Evolutionary conservation across 2,797 vertebrate genomes (phyloP), one percentile per base, ranked within the genome.

Genomic region (Pipistrellus kuhlii): DNA sequence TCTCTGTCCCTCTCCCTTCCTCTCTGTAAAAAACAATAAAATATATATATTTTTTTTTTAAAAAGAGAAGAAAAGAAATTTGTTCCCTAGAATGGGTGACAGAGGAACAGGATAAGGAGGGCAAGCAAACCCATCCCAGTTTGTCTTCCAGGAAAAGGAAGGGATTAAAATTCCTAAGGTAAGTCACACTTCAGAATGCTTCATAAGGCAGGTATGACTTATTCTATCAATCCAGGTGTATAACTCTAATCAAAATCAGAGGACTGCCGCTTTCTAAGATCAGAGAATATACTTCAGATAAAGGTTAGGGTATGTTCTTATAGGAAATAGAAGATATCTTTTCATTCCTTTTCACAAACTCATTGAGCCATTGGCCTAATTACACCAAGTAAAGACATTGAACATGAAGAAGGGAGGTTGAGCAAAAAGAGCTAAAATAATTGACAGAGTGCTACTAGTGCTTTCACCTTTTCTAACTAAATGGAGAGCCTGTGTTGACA

Each of bases 391-490:
- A 85, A 77, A 88, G 73, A 85, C 20, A 27, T 6, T 71, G 51
- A 53, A 85, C 85, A 59, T 78, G 35, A 73, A 57, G 75, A 27
- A 51, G 8, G 14, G 8, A 55, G 21, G 20, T 64, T 71, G 85
- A 48, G n/a, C 14, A 41, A 78, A 72, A 83, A 44, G 53, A 94
- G 72, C 38, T 85, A 77, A 87, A 85, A 75, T 68, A 66, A 86
- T 76, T 91, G 62, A 73, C 48, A 80, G 55, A 66, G 68, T 80
- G 90, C 46, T 78, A 89, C 46, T 35, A 73, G 44, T 76, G 32
- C 68, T 94, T 80, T 91, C 83, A 53, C 76, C 62, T 53, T 93
- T 80, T 84, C 76, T 91, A 82, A 85, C 91, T 94, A 93, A 91
- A 87, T 57, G 57, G 84, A 94, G 46, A 92, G 46, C 41, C 59